These are phyloP conservation scores for Danio kyathit DNA, from an alignment of 2,797 vertebrate genomes.

Conservation along the genomic window DNA sequence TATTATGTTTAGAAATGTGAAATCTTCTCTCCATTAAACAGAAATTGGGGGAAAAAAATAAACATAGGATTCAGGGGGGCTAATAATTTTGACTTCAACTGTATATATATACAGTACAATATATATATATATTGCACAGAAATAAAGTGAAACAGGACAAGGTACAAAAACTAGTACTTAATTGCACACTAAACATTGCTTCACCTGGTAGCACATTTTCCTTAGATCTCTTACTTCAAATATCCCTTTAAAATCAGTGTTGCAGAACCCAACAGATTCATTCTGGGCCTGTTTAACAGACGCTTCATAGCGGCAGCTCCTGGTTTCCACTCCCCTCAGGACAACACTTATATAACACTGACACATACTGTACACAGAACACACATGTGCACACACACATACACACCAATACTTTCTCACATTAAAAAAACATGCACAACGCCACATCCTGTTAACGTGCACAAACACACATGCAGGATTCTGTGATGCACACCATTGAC, in stretches of 20 bases:
- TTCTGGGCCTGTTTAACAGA: background rate
- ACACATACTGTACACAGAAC: conserved; percentile 7
- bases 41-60: no score
- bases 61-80: no score
- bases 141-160: no score
- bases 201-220: background rate
- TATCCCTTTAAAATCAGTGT: background rate
- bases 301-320: background rate
- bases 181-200: background rate
- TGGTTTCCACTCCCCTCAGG: background rate
- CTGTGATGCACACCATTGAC: conserved; percentile 22
- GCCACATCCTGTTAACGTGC: conserved; percentile 15
- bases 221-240: background rate
- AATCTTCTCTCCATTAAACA: no score
- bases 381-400: conserved; percentile 19
- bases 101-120: no score
- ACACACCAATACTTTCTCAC: background rate
- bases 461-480: conserved; percentile 2
- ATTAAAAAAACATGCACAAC: background rate
- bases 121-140: no score
- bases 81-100: no score
- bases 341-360: conserved; percentile 31
- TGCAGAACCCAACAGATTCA: background rate
- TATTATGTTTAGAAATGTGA: no score
- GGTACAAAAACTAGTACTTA: no score